phyloP scores from a whole-genome alignment of 2,113 vertebrate species.

The Ivindomyrus marchei region DNA sequence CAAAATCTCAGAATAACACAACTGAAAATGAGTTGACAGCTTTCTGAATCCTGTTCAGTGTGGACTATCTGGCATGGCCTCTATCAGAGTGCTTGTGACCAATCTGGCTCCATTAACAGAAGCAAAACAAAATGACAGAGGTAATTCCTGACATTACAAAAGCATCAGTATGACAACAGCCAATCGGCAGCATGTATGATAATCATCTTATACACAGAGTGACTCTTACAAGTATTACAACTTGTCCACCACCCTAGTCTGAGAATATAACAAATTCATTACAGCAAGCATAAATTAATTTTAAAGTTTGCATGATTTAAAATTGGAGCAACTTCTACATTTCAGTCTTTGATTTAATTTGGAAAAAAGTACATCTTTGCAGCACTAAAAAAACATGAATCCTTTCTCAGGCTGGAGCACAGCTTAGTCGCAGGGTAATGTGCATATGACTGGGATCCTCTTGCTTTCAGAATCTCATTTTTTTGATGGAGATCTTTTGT shows the following conservation, averaged over 20 bases:
- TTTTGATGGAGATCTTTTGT: slow-evolving; percentile 70
- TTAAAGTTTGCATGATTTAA: background rate
- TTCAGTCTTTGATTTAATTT: background rate
- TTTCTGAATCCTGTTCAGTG: background rate
- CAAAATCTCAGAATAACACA: background rate
- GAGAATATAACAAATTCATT: background rate
- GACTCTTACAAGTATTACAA: background rate
- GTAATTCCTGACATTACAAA: background rate
- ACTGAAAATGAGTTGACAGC: background rate
- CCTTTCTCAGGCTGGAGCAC: background rate
- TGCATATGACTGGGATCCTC: background rate
- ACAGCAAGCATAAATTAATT: background rate
- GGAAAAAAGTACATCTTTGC: background rate
- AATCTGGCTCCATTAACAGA: background rate
- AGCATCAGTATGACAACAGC: background rate
- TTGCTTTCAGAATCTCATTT: slow-evolving; percentile 49
- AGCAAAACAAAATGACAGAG: background rate
- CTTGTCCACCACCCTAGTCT: background rate
- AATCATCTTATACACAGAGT: background rate
- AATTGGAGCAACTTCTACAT: background rate
- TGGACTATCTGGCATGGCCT: background rate
- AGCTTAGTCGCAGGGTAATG: background rate
- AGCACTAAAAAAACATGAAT: background rate
- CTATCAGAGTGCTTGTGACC: background rate
- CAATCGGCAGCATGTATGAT: background rate